phyloP scores from a whole-genome alignment of 2,888 invertebrate genomes.

The Folsomia manolachei region DNA sequence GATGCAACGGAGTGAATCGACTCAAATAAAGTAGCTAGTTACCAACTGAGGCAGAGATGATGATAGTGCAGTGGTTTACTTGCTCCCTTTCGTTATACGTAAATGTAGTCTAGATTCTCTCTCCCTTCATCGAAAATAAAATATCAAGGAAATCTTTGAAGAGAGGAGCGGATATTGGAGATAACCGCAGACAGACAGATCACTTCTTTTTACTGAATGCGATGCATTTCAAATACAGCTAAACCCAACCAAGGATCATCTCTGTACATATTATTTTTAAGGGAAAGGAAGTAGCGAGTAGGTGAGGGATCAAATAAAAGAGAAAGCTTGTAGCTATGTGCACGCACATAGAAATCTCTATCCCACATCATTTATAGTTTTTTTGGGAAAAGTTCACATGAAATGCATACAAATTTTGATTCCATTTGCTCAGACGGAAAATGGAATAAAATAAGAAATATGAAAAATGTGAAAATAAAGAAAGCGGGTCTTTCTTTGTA shows the following conservation, averaged over 20 bases:
- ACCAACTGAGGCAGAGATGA: not conserved
- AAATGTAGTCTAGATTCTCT: not conserved
- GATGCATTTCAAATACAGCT: no score
- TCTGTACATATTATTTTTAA: no score
- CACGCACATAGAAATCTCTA: no score
- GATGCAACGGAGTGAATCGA: conserved; percentile 6
- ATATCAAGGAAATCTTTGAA: not conserved
- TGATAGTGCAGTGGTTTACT: not conserved
- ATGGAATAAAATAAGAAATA: not conserved
- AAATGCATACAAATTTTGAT: no score
- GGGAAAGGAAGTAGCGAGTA: not conserved
- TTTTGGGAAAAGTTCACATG: not conserved
- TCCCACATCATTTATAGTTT: not conserved
- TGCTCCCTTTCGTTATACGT: not conserved
- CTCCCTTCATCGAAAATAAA: not conserved
- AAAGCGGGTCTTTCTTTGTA: no score
- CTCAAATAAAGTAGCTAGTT: conserved; percentile 10
- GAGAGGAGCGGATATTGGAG: not conserved
- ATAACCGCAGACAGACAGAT: not conserved
- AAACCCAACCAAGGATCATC: no score
- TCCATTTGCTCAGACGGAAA: no score
- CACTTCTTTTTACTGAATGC: no score
- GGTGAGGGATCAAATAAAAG: not conserved
- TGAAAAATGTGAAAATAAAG: no score
- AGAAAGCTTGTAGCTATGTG: not conserved